Evolutionary conservation across 30 jellyfish, hydroid and myxozoan genomes (phyloP).

Genomic region (Catostylus mosaicus): DNA sequence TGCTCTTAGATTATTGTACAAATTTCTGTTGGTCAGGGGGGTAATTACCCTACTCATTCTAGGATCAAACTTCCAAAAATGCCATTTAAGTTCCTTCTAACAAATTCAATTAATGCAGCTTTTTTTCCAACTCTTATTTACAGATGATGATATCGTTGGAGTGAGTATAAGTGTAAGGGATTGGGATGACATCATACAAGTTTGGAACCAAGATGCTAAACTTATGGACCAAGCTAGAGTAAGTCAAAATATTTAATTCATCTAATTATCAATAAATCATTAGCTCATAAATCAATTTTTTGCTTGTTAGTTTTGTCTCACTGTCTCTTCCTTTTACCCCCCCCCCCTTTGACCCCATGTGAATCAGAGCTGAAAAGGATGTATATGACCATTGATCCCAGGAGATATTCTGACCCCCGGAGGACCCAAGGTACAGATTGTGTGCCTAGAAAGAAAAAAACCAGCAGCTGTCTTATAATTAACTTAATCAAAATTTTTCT

Average conservation of each 20-base stretch:
- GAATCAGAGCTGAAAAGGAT: too few species aligned
- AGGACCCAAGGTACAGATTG: too few species aligned
- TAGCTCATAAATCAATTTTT: background rate
- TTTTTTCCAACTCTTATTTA: too few species aligned
- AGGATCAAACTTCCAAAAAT: background rate
- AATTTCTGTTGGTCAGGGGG: too few species aligned
- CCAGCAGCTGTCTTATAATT: too few species aligned
- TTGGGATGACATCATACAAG: constrained; percentile 96
- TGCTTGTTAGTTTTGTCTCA: background rate
- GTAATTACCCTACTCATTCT: too few species aligned
- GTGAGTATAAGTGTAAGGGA: constrained; percentile 96
- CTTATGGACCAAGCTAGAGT: constrained; percentile 66
- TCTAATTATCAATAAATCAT: background rate
- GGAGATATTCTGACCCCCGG: too few species aligned
- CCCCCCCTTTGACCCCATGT: background rate
- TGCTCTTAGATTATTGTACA: too few species aligned
- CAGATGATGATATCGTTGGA: constrained; percentile 96
- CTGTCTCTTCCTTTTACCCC: background rate
- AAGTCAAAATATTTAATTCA: constrained; percentile 23
- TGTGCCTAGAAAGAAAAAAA: too few species aligned
- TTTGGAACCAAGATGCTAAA: constrained; percentile 86
- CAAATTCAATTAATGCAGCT: too few species aligned
- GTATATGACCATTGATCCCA: too few species aligned
- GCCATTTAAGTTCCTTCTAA: background rate
- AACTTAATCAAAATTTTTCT: too few species aligned